Evolutionary conservation across 2,113 vertebrate species (phyloP).

Genomic region (Uria lomvia): DNA sequence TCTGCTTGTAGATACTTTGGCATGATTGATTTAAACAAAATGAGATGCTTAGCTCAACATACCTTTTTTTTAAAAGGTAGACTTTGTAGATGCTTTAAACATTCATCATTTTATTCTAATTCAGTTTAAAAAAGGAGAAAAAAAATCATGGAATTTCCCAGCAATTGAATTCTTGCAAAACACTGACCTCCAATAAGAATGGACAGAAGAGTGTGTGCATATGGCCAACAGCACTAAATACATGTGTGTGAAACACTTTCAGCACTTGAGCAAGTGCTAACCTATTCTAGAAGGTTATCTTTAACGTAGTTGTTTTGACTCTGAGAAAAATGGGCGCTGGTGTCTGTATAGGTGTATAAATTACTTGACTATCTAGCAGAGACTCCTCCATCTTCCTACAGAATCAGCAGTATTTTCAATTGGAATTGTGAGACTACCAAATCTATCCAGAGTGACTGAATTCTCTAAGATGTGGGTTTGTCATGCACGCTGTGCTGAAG

Average conservation of each 20-base stretch:
- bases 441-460: neutral
- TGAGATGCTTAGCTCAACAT: neutral
- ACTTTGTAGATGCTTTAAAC: neutral
- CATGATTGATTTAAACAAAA: neutral
- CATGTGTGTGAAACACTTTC: neutral
- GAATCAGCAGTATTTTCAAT: neutral
- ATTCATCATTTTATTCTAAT: neutral
- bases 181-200: neutral
- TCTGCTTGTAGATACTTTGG: neutral
- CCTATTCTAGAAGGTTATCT: neutral
- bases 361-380: neutral
- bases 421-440: neutral
- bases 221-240: neutral
- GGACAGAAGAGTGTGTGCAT: neutral
- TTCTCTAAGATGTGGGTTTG: neutral
- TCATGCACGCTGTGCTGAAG: neutral
- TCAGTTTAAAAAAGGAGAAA: neutral
- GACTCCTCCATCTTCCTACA: neutral
- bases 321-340: neutral
- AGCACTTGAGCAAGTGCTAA: neutral
- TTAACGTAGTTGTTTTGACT: neutral
- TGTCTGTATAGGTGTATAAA: neutral
- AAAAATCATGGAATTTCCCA: neutral
- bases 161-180: neutral
- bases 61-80: neutral